These are phyloP conservation scores for Catharus ustulatus DNA, from an alignment of 2,797 vertebrate genomes.

Conservation along the genomic window DNA sequence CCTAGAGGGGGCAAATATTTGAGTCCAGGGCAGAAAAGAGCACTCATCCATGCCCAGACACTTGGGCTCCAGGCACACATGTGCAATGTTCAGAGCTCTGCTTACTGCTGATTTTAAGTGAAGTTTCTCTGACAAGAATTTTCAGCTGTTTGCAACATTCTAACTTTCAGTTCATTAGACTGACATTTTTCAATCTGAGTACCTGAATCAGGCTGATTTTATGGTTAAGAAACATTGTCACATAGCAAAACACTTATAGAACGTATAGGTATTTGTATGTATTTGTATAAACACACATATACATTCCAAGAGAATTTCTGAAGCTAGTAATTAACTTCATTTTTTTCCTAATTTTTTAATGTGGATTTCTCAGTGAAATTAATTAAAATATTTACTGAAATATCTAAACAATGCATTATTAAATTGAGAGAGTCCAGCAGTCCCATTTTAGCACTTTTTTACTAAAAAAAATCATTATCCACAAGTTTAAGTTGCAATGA, in stretches of 20 bases:
- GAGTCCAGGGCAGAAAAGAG: background rate
- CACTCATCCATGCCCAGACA: background rate
- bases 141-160: background rate
- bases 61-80: rapidly evolving
- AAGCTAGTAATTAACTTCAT: background rate
- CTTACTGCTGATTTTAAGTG: background rate
- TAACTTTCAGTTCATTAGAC: background rate
- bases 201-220: background rate
- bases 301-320: background rate
- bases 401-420: conserved; percentile 59
- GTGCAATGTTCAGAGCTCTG: background rate
- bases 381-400: conserved; percentile 43
- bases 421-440: conserved; percentile 41
- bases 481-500: conserved; percentile 58
- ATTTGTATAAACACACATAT: background rate
- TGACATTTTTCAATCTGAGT: background rate
- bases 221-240: background rate
- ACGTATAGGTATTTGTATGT: background rate
- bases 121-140: background rate
- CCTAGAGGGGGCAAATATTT: background rate
- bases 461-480: conserved; percentile 52
- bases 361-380: background rate
- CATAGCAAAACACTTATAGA: background rate
- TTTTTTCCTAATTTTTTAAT: background rate
- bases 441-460: conserved; percentile 50